Conservation (phyloP, 2,888 invertebrate species). For the Cheilosia pagana region DNA sequence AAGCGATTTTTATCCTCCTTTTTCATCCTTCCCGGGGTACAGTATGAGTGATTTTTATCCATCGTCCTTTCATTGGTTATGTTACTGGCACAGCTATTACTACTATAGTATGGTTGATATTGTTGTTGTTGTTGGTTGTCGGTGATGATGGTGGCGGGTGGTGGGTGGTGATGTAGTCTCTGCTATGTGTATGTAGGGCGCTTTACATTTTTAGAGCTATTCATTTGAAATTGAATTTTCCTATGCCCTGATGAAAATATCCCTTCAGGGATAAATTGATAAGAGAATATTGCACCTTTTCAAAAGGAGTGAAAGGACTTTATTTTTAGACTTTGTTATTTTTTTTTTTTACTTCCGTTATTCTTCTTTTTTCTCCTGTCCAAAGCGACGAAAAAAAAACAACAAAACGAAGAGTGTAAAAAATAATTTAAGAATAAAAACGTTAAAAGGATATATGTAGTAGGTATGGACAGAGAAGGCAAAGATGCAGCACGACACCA, state of each 20-base stretch:
- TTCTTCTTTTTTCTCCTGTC: conserved; percentile 1
- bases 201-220: conserved; percentile 63
- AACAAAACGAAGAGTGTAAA: conserved; percentile 30
- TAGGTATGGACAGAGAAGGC: background rate
- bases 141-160: conserved; percentile 39
- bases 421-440: conserved; percentile 72
- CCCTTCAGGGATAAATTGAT: conserved; percentile 74
- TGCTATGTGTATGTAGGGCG: conserved; percentile 45
- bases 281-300: conserved; percentile 75
- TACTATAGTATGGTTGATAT: conserved; percentile 15
- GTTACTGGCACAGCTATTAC: conserved; percentile 33
- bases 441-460: conserved; percentile 53
- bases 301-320: conserved; percentile 72
- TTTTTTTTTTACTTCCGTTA: background rate
- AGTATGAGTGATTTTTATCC: conserved; percentile 57
- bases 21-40: conserved; percentile 46
- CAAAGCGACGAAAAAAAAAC: background rate
- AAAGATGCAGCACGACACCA: conserved; percentile 34
- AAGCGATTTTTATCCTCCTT: conserved; percentile 70
- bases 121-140: conserved; percentile 35
- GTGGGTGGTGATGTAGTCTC: conserved; percentile 30
- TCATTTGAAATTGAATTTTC: conserved; percentile 75
- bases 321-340: conserved; percentile 56
- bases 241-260: conserved; percentile 74
- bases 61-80: conserved; percentile 49